Conservation (phyloP, 1,140 invertebrate genomes). For the Macrotrachela quadricornifera region DNA sequence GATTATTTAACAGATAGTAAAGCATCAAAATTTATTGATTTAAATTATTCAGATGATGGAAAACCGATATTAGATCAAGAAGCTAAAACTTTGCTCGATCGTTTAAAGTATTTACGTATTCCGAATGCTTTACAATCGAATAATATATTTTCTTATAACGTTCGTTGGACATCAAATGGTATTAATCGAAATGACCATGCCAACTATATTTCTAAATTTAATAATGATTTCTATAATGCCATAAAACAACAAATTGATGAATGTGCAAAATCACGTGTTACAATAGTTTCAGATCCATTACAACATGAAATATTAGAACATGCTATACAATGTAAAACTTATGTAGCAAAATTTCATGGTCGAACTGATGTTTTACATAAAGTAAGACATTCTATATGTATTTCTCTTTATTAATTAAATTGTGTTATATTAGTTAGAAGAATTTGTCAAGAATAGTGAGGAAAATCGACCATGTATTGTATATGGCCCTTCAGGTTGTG, state of each 20-base stretch:
- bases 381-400: not conserved
- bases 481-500: slow-evolving; percentile 16
- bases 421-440: not conserved
- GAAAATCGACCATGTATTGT: slow-evolving; percentile 22
- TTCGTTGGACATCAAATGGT: too few species aligned
- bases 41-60: too few species aligned
- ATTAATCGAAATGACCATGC: too few species aligned
- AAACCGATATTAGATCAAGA: not conserved
- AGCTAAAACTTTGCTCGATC: not conserved
- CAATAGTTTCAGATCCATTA: too few species aligned
- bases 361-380: slow-evolving; percentile 12
- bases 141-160: too few species aligned
- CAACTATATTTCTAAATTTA: too few species aligned
- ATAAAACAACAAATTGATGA: too few species aligned
- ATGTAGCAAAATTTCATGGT: slow-evolving; percentile 7
- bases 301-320: slow-evolving; percentile 9
- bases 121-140: too few species aligned
- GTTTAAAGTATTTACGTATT: slow-evolving; percentile 8
- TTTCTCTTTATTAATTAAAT: not conserved
- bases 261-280: too few species aligned
- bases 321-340: slow-evolving; percentile 3
- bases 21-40: slow-evolving; percentile 37
- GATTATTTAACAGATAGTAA: slow-evolving; percentile 18
- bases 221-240: too few species aligned
- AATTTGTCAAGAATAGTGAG: slow-evolving; percentile 36